These are phyloP conservation scores for Leucozona laternaria DNA, from an alignment of 2,888 invertebrate genomes.

Conservation along the genomic window DNA sequence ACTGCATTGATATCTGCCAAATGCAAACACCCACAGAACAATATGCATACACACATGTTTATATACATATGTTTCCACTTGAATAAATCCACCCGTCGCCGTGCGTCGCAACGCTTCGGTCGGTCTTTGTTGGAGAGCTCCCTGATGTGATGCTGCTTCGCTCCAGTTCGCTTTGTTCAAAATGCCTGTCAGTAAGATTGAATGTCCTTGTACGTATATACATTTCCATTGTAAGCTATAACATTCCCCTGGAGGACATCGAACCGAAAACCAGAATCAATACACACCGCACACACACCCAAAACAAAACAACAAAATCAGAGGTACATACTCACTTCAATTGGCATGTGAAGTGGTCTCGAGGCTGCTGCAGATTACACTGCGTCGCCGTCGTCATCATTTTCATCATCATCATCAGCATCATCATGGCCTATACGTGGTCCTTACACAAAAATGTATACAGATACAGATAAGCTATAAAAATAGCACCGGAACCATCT, in stretches of 20 bases:
- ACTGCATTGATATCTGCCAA: conserved; percentile 23
- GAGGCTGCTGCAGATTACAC: conserved; percentile 53
- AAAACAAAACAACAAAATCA: conserved; percentile 65
- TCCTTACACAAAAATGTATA: background rate
- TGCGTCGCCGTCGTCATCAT: conserved; percentile 19
- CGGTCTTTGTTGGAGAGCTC: background rate
- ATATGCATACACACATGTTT: background rate
- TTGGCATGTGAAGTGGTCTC: conserved; percentile 71
- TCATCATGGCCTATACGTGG: background rate
- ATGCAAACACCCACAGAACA: background rate
- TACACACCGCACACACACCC: conserved; percentile 40
- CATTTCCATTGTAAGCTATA: conserved; percentile 61
- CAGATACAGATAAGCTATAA: conserved; percentile 41
- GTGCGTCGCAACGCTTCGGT: background rate
- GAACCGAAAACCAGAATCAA: conserved; percentile 71
- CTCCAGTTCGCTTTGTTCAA: conserved; percentile 39
- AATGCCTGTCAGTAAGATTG: conserved; percentile 57
- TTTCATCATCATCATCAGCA: conserved; percentile 12
- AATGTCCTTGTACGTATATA: conserved; percentile 61
- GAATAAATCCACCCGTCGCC: conserved; percentile 14
- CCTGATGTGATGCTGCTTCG: conserved; percentile 11
- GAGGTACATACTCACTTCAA: conserved; percentile 57
- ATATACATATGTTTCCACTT: conserved; percentile 32
- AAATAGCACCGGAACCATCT: conserved; percentile 54
- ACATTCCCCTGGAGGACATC: conserved; percentile 69